A percentile compares a stretch with the other conserved stretches of the same genome.
phyloP scores from a whole-genome alignment of 2,113 vertebrate genomes.

The Xiphophorus couchianus region DNA sequence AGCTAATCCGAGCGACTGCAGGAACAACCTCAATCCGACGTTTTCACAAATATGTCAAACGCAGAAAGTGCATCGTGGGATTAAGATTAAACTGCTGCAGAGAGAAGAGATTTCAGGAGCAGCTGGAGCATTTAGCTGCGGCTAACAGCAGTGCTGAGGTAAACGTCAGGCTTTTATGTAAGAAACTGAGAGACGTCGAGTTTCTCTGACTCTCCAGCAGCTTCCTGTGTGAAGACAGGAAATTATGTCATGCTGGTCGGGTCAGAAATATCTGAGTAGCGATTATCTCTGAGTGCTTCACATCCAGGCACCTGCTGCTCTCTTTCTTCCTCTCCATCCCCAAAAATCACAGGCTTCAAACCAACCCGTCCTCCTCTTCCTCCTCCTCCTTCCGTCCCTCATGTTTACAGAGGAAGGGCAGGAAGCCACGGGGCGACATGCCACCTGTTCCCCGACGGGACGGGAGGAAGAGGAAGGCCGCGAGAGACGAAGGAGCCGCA shows the following conservation, averaged over 20 bases:
- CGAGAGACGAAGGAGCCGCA: not conserved
- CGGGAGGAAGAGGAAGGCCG: slow-evolving; percentile 24
- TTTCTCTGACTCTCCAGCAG: not conserved
- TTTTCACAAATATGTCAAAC: slow-evolving; percentile 59
- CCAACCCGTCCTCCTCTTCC: slow-evolving; percentile 16
- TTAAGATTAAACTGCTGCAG: slow-evolving; percentile 42
- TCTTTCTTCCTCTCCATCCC: slow-evolving; percentile 6
- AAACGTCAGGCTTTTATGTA: not conserved
- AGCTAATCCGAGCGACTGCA: slow-evolving; percentile 58
- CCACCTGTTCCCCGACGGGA: slow-evolving; percentile 68
- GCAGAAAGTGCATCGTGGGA: slow-evolving; percentile 37
- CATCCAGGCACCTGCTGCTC: slow-evolving; percentile 59
- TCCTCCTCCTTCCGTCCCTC: slow-evolving; percentile 49
- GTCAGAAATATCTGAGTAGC: slow-evolving; percentile 30
- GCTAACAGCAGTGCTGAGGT: too few species aligned
- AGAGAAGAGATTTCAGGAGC: not conserved
- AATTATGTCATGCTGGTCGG: slow-evolving; percentile 51
- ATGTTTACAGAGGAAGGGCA: slow-evolving; percentile 40
- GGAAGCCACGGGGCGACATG: slow-evolving; percentile 53
- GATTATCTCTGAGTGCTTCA: slow-evolving; percentile 43
- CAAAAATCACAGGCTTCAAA: slow-evolving; percentile 55
- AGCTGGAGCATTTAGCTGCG: not conserved
- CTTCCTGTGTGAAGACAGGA: slow-evolving; percentile 49
- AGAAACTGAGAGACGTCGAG: not conserved
- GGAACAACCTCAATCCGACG: slow-evolving; percentile 42